Evolutionary conservation across 2,888 invertebrate genomes (phyloP), one percentile per base, ranked within the genome.

Genomic region (Punctoribates punctum): DNA sequence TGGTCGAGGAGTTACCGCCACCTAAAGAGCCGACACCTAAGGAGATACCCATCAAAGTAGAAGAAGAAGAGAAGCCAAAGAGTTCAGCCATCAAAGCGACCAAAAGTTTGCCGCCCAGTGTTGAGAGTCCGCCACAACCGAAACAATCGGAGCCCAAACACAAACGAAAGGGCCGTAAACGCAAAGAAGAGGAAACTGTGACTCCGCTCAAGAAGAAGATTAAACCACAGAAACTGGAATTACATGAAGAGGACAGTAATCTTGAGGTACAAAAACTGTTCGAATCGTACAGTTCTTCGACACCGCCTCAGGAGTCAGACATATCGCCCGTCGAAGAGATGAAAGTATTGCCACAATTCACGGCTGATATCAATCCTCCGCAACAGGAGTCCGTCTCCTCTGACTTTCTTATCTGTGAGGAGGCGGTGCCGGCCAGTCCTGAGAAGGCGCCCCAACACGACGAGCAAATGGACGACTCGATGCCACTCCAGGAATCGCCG

Each of bases 401-500:
- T 6, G 38, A 38, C 80, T 91, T 91, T 75, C 85, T 93, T 80
- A 85, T 93, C 15, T 94, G 94, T 83, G 92, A 93, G 83, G 94
- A 94, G 85, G 93, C 92, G 34, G 93, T 94, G 82, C 94, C 94
- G 0, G 91, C 93, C 27, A 93, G 93, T 83, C 94, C 94, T 5
- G 91, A 91, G 67, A 67, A 67, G 20, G 38, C n/a, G 38, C 20
- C 67, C 3, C 25, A 38, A 20, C 11, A 3, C 60, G 67, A 67
- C 5, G 67, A 67, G 20, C 67, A 17, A 0, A 67, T 38, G 27
- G 67, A 67, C 13, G 67, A 67, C 38, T 34, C 34, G n/a, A 38
- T n/a, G 20, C 38, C 67, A 62, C 11, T 62, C 4, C 62, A 62
- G 4, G 62, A 62, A n/a, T 67, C 38, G n/a, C 67, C 67, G n/a